Conservation (phyloP, 1,140 invertebrate genomes). For the Pogonus chalceus region DNA sequence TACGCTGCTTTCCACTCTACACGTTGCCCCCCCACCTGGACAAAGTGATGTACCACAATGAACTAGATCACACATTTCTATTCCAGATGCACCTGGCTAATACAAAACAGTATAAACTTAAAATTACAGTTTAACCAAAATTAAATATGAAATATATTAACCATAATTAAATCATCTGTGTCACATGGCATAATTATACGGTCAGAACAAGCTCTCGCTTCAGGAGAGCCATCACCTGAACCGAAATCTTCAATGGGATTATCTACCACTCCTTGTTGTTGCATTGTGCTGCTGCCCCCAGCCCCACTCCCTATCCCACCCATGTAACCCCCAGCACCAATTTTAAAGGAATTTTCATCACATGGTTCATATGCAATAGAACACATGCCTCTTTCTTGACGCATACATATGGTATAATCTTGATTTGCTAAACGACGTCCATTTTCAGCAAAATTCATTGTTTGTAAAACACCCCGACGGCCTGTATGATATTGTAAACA, state of each 20-base stretch:
- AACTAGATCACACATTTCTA: conserved; percentile 56
- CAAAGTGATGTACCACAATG: conserved; percentile 67
- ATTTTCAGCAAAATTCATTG: conserved; percentile 70
- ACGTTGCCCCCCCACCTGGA: conserved; percentile 42
- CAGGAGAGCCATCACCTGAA: conserved; percentile 37
- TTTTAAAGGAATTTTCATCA: conserved; percentile 62
- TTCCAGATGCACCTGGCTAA: conserved; percentile 41
- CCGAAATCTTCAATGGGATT: conserved; percentile 33
- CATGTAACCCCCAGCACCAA: conserved; percentile 40
- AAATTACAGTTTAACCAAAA: conserved; percentile 6
- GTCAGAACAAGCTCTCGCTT: conserved; percentile 47
- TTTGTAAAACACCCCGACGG: conserved; percentile 48
- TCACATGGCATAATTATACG: conserved; percentile 69
- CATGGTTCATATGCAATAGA: conserved; percentile 68
- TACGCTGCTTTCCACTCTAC: conserved; percentile 63
- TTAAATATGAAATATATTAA: conserved; percentile 32
- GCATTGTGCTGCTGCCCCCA: background rate
- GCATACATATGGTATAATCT: conserved; percentile 65
- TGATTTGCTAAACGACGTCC: conserved; percentile 68
- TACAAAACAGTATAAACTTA: conserved; percentile 23
- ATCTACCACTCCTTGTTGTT: background rate
- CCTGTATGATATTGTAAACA: conserved; percentile 62
- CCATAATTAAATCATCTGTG: conserved; percentile 69
- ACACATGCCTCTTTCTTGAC: conserved; percentile 59
- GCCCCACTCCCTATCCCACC: background rate